phyloP scores from a whole-genome alignment of 1,140 invertebrate species.

The Drosophila lacertosa region DNA sequence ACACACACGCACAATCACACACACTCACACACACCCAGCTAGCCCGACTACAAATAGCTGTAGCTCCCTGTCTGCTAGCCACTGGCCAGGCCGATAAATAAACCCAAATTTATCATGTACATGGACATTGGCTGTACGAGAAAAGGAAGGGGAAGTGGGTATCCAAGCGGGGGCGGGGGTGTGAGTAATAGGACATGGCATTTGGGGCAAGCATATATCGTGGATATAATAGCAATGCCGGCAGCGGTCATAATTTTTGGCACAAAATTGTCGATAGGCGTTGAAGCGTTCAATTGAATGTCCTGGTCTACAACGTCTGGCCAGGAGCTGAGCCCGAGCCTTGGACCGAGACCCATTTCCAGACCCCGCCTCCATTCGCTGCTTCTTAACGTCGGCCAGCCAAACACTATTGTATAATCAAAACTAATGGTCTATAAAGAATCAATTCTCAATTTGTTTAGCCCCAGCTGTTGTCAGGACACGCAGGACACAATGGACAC shows the following conservation, averaged over 20 bases:
- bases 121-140: slow-evolving; percentile 22
- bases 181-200: slow-evolving; percentile 1
- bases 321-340: slow-evolving; percentile 6
- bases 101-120: slow-evolving; percentile 79
- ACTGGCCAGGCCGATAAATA: slow-evolving; percentile 72
- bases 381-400: slow-evolving; percentile 25
- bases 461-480: slow-evolving; percentile 67
- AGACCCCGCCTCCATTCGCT: neutral
- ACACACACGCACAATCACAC: neutral
- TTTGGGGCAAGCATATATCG: slow-evolving; percentile 62
- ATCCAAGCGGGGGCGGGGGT: neutral
- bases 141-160: neutral
- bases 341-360: too few species aligned
- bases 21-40: neutral
- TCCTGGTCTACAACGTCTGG: slow-evolving; percentile 48
- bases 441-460: slow-evolving; percentile 84
- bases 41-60: slow-evolving; percentile 62
- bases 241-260: slow-evolving; percentile 77
- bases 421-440: slow-evolving; percentile 84
- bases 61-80: slow-evolving; percentile 44
- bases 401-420: slow-evolving; percentile 78
- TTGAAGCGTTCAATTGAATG: slow-evolving; percentile 83
- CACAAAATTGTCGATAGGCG: slow-evolving; percentile 80
- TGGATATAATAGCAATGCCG: slow-evolving; percentile 73
- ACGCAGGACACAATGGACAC: slow-evolving; percentile 34